phyloP scores from a whole-genome alignment of 2,113 vertebrate genomes.

The Pachyramphus minor region DNA sequence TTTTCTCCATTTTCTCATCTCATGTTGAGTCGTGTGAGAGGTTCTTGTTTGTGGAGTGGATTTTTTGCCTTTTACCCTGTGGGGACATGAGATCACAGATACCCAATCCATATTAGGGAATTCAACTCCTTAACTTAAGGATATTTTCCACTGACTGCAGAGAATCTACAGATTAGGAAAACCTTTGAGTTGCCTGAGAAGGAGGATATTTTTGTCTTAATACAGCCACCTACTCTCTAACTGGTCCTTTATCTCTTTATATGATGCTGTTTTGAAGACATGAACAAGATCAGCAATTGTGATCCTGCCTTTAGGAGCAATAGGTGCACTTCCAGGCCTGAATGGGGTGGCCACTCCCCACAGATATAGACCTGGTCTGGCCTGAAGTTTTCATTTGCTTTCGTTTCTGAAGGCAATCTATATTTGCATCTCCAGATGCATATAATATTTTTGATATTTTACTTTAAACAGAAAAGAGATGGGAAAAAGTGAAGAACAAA shows the following conservation, averaged over 20 bases:
- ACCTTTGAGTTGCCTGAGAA: neutral
- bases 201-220: neutral
- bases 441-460: neutral
- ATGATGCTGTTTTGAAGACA: neutral
- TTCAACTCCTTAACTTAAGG: neutral
- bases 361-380: neutral
- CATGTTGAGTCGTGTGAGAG: neutral
- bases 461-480: neutral
- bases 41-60: neutral
- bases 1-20: neutral
- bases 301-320: neutral
- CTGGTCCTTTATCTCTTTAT: neutral
- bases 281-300: neutral
- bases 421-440: neutral
- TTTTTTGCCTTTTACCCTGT: neutral
- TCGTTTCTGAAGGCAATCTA: neutral
- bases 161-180: neutral
- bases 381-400: neutral
- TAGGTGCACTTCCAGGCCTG: neutral
- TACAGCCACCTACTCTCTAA: neutral
- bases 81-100: neutral
- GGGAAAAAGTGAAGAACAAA: neutral
- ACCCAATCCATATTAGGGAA: neutral
- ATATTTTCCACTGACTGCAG: neutral
- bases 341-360: neutral